These are phyloP conservation scores for Vireo altiloquus DNA, from an alignment of 2,113 vertebrate genomes.

Conservation along the genomic window DNA sequence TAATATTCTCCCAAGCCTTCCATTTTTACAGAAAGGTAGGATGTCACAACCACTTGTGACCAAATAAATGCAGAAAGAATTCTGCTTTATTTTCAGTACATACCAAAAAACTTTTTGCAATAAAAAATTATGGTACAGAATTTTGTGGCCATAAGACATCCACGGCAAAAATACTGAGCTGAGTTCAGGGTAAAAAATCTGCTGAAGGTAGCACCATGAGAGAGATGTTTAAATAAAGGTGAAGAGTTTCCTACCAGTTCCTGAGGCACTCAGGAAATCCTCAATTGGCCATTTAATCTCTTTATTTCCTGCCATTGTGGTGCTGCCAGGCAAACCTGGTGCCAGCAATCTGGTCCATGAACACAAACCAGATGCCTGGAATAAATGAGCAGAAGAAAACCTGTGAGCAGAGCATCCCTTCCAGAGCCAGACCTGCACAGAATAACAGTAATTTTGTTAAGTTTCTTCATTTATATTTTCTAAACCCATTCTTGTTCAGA, in stretches of 20 bases:
- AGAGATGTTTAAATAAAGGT: background rate
- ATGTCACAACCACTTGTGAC: background rate
- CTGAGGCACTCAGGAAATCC: background rate
- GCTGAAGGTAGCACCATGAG: rapidly evolving
- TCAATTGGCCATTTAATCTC: background rate
- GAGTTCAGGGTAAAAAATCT: background rate
- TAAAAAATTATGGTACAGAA: background rate
- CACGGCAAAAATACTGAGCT: background rate
- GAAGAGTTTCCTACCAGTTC: background rate
- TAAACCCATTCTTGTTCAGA: background rate
- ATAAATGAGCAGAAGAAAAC: background rate
- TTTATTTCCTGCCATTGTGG: background rate
- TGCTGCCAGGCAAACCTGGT: background rate
- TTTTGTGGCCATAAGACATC: background rate
- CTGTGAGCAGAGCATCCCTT: background rate
- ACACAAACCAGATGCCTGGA: background rate
- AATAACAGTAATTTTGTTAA: background rate
- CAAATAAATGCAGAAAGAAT: background rate
- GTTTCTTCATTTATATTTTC: background rate
- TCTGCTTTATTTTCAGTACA: background rate
- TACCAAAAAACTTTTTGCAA: background rate
- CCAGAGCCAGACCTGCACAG: background rate
- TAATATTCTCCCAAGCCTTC: background rate
- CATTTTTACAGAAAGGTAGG: background rate
- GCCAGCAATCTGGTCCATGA: background rate